Base-by-base conservation (phyloP, 2,888 invertebrate species). In the Aphidoletes aphidimyza region DNA sequence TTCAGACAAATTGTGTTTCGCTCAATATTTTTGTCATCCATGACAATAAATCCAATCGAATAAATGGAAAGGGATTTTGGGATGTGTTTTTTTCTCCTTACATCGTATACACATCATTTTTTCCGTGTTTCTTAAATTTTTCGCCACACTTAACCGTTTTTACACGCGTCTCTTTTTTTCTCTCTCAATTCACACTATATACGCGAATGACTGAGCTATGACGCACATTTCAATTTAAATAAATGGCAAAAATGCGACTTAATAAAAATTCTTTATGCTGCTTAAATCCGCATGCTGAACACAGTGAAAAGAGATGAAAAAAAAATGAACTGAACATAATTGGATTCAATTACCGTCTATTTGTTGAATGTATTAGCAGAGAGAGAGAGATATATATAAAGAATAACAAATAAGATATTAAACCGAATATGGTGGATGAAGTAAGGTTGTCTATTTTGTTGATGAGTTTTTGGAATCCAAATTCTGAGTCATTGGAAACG, bases 221-320 rank as follows among this genome's bases (percentile, higher is more conserved):
- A 69, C 69, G 69, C 69, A 69, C 69, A 69, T 34, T 69, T 69
- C 69, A 69, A 30, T 69, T 69, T 69, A 34, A 69, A 30, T 69
- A 69, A 34, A 69, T 69, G 30, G 69, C 69, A 30, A 69, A 30
- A 69, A 69, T 69, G 30, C 30, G 30, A 30, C 30, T 69, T 11
- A 6, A 69, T 54, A 54, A 3, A 30, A 69, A 69, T 11, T 69
- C 30, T 5, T 30, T 69, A 30, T 34, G 14, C 6, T 11, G 34
- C 17, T 69, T 30, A 69, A 30, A 69, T 69, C 14, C 69, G 14
- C 26, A 30, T 69, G 69, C 22, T 54, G 2, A 22, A 5, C 22
- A 26, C 22, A 2, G 19, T 22, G 22, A 34, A 69, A 30, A 69
- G n/a, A 69, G 69, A 69, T 19, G 54, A 54, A 26, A 54, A 17